Conservation (phyloP, 2,113 vertebrate genomes). For the Rhizomys pruinosus region DNA sequence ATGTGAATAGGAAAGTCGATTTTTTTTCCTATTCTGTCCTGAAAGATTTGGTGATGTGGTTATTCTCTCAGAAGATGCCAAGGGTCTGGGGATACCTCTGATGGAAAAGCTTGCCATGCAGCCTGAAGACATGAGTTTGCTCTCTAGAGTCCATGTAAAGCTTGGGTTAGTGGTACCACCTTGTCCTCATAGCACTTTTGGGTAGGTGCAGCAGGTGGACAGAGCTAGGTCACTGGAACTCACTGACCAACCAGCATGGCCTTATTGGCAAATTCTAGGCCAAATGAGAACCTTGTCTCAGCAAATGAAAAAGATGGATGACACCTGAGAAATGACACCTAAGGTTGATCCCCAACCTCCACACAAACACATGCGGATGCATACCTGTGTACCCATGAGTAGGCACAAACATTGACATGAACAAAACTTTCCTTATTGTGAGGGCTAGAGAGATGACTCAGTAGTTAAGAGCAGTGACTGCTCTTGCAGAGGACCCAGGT, state of each 20-base stretch:
- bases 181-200: background rate
- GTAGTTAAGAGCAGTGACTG: too few relatives aligned
- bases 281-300: background rate
- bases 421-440: too few relatives aligned
- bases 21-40: constrained; percentile 1
- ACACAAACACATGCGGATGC: background rate
- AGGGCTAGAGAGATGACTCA: too few relatives aligned
- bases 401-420: background rate
- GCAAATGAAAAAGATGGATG: background rate
- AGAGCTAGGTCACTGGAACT: background rate
- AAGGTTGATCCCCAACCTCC: background rate
- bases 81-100: background rate
- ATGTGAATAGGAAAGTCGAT: constrained; percentile 16
- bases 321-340: background rate
- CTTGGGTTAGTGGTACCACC: background rate
- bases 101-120: background rate
- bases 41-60: constrained; percentile 10
- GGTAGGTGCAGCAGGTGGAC: background rate
- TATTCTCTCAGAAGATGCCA: background rate
- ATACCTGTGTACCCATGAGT: background rate
- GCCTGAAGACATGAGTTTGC: background rate
- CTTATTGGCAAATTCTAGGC: background rate
- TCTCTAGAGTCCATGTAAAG: background rate
- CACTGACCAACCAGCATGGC: background rate
- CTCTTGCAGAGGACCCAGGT: too few relatives aligned